These are phyloP conservation scores for Goniozus legneri DNA, from an alignment of 1,140 invertebrate genomes.

Conservation along the genomic window DNA sequence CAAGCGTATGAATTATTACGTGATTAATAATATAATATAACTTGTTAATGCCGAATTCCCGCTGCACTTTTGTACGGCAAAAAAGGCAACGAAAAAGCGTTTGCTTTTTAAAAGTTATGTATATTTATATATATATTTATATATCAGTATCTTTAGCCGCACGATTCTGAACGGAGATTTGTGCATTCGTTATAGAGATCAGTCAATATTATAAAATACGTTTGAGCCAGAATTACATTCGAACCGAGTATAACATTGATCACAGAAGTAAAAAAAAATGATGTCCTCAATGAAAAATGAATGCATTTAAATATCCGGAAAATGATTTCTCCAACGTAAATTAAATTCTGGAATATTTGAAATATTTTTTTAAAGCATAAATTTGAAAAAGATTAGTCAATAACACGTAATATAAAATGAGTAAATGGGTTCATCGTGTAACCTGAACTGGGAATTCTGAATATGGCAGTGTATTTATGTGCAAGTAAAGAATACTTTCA, in stretches of 20 bases:
- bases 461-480: too few relatives aligned
- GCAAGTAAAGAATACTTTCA: too few relatives aligned
- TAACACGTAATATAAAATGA: too few relatives aligned
- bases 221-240: constrained; percentile 18
- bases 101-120: background rate
- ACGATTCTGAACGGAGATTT: constrained; percentile 4
- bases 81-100: constrained; percentile 12
- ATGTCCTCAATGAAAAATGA: constrained; percentile 14
- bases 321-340: background rate
- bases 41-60: too few relatives aligned
- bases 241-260: constrained; percentile 14
- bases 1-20: too few relatives aligned
- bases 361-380: too few relatives aligned
- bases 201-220: constrained; percentile 3
- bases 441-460: too few relatives aligned
- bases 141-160: background rate
- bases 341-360: constrained; percentile 2
- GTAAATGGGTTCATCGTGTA: too few relatives aligned
- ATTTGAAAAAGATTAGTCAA: too few relatives aligned
- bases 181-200: constrained; percentile 16
- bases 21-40: too few relatives aligned
- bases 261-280: constrained; percentile 11
- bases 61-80: too few relatives aligned
- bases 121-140: background rate
- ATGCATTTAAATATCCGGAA: constrained; percentile 2